Conservation (phyloP, 2,888 invertebrate genomes). For the Drosophila tripunctata region DNA sequence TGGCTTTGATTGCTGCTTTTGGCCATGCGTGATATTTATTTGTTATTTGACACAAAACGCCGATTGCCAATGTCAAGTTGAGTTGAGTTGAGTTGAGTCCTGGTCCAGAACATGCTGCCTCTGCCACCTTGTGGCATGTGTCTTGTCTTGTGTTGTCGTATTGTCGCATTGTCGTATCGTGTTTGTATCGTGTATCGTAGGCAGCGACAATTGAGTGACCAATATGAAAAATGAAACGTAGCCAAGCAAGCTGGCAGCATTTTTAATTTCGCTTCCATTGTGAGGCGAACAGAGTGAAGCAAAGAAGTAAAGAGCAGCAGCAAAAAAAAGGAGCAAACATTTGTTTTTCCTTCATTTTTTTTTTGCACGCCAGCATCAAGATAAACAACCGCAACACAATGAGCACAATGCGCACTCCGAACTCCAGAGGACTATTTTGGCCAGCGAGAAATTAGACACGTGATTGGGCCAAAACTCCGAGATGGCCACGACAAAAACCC, state of each 20-base stretch:
- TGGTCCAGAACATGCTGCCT: neutral
- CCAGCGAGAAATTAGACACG: slow-evolving; percentile 78
- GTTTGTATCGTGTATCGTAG: no score
- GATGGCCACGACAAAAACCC: slow-evolving; percentile 67
- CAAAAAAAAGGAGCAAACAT: slow-evolving; percentile 59
- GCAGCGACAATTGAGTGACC: slow-evolving; percentile 79
- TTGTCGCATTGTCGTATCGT: slow-evolving; percentile 66
- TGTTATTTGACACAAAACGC: slow-evolving; percentile 80
- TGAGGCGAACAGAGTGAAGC: slow-evolving; percentile 29
- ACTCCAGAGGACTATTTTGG: slow-evolving; percentile 74
- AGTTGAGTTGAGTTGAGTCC: neutral
- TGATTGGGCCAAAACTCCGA: slow-evolving; percentile 55
- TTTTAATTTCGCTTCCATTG: slow-evolving; percentile 72
- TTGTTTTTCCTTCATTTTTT: slow-evolving; percentile 64
- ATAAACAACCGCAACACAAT: slow-evolving; percentile 69
- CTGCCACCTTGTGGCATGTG: slow-evolving; percentile 70
- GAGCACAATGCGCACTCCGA: slow-evolving; percentile 57
- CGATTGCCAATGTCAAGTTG: slow-evolving; percentile 49
- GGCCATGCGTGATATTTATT: slow-evolving; percentile 80
- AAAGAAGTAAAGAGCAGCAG: neutral
- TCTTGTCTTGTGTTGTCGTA: slow-evolving; percentile 30
- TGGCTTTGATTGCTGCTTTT: slow-evolving; percentile 76
- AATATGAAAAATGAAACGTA: slow-evolving; percentile 74
- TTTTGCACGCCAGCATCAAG: slow-evolving; percentile 71
- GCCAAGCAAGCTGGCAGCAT: slow-evolving; percentile 48